phyloP scores from a whole-genome alignment of 1,140 invertebrate genomes.

The Megalopta genalis region DNA sequence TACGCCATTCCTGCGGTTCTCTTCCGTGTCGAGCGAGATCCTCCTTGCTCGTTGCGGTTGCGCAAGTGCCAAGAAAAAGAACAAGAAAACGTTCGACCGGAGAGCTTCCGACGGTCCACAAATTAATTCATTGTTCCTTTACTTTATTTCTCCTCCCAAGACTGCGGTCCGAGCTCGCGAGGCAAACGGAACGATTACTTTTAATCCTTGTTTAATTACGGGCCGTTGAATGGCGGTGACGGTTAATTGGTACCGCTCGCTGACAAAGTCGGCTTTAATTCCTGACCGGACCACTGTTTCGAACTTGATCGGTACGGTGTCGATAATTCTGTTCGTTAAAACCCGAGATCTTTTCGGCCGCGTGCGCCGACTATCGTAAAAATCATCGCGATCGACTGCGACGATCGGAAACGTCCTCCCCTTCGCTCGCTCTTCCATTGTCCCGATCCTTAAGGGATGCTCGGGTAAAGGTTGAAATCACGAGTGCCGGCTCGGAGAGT shows the following conservation, averaged over 20 bases:
- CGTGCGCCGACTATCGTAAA: background rate
- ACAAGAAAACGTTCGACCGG: background rate
- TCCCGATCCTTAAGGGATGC: too few species aligned
- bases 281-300: background rate
- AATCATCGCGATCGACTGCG: background rate
- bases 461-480: too few species aligned
- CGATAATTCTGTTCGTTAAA: conserved; percentile 10
- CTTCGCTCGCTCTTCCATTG: too few species aligned
- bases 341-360: background rate
- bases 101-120: background rate
- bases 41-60: background rate
- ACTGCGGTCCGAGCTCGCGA: background rate
- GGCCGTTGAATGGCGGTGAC: background rate
- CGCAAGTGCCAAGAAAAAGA: background rate
- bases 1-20: too few species aligned
- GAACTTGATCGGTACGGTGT: background rate
- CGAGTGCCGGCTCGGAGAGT: too few species aligned
- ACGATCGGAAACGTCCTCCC: background rate
- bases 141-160: too few species aligned
- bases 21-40: background rate
- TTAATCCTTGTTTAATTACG: conserved; percentile 22
- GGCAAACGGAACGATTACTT: conserved; percentile 9
- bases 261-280: conserved; percentile 14
- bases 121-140: background rate
- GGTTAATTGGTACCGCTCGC: conserved; percentile 17